Evolutionary conservation across 92 coral and sea anemone species (phyloP), one percentile per base, ranked within the genome.

Genomic region (Porites evermanni): DNA sequence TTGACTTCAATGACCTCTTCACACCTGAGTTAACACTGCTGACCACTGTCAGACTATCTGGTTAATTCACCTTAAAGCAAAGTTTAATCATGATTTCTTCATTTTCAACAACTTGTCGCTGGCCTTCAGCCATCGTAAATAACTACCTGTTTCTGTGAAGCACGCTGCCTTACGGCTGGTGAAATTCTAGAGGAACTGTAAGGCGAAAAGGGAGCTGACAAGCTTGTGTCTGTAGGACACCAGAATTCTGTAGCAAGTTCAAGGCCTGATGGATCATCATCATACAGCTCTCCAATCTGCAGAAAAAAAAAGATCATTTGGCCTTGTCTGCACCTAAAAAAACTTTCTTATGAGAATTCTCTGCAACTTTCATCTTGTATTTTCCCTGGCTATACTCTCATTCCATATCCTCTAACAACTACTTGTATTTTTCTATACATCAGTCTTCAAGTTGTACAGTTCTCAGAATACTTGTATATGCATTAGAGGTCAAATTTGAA

Each of bases 241-340:
- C 99, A 96, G 88, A 83, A 96, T 65, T 96, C 99, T 18, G 90
- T 78, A 0, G 99, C 91, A 53, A 96, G 94, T 65, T 94, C 98
- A 20, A 96, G 89, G n/a, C 93, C 95, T 56, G 78, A 77, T 2
- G 95, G 95, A 74, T 96, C 98, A 59, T 93, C 79, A 11, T 93
- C 92, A 80, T 96, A 94, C 50, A 96, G 89, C 53, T 93, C 98
- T 52, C 99, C 94, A 85, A 96, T 95, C 99, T 96, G 74, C 84
- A 72, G 50, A 13, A 72, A 59, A 19, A 64, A 53, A 64, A 16
- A 73, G 47, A 38, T 38, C 47, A 38, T 38, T 38, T 38, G 47
- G 47, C 6, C 47, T 38, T 38, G 47, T 38, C 47, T 16, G 8
- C 14, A 67, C 13, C 67, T 12, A 8, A 17, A 8, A 72, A 72